Conservation (phyloP, 2,888 invertebrate genomes). For the Merodon equestris region DNA sequence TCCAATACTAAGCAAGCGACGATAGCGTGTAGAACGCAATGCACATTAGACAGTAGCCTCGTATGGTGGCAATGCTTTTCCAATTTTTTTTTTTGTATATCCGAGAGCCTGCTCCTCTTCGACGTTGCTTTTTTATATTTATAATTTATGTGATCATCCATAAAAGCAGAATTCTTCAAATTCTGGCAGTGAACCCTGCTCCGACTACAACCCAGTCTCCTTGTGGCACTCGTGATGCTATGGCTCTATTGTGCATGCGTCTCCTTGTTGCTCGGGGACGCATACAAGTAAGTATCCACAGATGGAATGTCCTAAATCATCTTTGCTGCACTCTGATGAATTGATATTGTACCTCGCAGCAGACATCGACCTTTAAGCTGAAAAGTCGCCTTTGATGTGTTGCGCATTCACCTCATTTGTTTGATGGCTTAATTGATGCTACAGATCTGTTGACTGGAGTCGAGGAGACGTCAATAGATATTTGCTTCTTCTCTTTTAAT, state of each 20-base stretch:
- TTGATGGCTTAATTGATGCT: slow-evolving; percentile 45
- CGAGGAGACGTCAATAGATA: slow-evolving; percentile 29
- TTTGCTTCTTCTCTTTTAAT: slow-evolving; percentile 4
- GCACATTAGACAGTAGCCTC: slow-evolving; percentile 17
- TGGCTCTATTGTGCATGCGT: slow-evolving; percentile 23
- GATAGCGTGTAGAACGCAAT: no score
- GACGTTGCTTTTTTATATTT: slow-evolving; percentile 20
- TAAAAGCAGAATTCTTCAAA: slow-evolving; percentile 34
- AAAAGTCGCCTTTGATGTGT: slow-evolving; percentile 25
- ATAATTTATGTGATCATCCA: slow-evolving; percentile 44
- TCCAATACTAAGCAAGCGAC: slow-evolving; percentile 23
- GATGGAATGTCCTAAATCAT: slow-evolving; percentile 46
- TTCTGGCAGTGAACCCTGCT: slow-evolving; percentile 13
- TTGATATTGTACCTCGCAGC: slow-evolving; percentile 40
- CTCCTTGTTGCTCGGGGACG: slow-evolving; percentile 11
- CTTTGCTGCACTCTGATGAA: slow-evolving; percentile 32
- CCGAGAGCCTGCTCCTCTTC: slow-evolving; percentile 4
- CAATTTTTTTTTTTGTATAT: slow-evolving; percentile 19
- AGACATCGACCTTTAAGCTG: slow-evolving; percentile 14
- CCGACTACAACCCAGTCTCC: no score
- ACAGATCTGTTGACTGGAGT: slow-evolving; percentile 41
- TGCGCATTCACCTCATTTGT: slow-evolving; percentile 14
- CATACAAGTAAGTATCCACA: slow-evolving; percentile 17
- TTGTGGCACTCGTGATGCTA: no score
- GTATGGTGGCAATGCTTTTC: slow-evolving; percentile 7